Base-by-base conservation (phyloP, 37 sponge, comb jelly and placozoan species). In the Halisarca cf. caerulea region DNA sequence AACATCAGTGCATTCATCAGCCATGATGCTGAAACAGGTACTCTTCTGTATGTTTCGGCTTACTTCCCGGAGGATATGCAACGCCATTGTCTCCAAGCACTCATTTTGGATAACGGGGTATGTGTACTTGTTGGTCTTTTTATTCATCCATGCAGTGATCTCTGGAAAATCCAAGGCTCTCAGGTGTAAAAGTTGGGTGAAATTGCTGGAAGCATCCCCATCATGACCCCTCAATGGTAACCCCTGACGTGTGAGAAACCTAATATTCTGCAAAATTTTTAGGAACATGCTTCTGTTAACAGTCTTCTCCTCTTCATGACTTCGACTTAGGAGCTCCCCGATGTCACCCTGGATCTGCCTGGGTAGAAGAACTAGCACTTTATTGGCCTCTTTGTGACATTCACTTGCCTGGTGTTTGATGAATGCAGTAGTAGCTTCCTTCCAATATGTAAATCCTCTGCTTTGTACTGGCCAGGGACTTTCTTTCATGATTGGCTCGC, bases 361-460 rank as follows among this genome's bases (percentile, higher is more conserved):
- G 3, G 89, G 94, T 1, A 88, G 81, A 45, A 84, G 32, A 38
- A 87, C 70, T 17, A 88, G 27, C 38, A 71, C 84, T n/a, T 78
- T 51, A 17, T 79, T 84, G 24, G 95, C 93, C 66, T 95, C 92
- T 21, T 62, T 44, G 54, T 95, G 92, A 59, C 92, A 89, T 15
- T 86, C 83, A 81, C 86, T 89, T 33, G 64, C 9, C 61, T 84
- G 79, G 68, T 92, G 92, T 81, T 89, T 92, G 51, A 82, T 89
- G 68, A 92, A 95, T 3, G 88, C 80, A 30, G 15, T 62, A 1
- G 90, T 84, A 32, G 83, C 92, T 37, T 94, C 92, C 73, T 95
- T 95, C 92, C 95, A 92, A 66, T 92, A 85, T 27, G 81, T 75
- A 33, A 90, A 95, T 18, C 95, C 95, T 83, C n/a, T n/a, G n/a